Conservation (phyloP, 2,113 vertebrate species). For the Ciconia stormi region DNA sequence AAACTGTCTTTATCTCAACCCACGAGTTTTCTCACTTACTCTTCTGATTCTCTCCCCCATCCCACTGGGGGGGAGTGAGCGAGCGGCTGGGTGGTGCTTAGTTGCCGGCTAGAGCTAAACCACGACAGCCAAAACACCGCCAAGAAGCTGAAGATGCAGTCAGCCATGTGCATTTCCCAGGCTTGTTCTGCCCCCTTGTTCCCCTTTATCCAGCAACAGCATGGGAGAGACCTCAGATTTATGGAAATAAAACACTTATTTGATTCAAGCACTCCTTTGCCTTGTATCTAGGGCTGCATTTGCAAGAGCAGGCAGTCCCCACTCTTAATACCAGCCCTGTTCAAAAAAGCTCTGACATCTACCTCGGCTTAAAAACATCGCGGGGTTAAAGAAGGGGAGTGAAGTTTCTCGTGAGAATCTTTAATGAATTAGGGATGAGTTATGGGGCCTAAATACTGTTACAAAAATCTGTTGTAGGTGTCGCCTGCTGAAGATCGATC, state of each 20-base stretch:
- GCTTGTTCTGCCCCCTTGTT: neutral
- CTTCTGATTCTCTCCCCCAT: too few relatives aligned
- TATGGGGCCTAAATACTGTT: neutral
- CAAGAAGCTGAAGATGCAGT: neutral
- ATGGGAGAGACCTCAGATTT: neutral
- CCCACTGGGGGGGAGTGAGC: too few relatives aligned
- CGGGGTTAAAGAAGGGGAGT: neutral
- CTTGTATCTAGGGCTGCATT: fast-evolving
- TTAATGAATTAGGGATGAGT: neutral
- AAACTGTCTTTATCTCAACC: too few relatives aligned
- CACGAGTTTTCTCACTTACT: too few relatives aligned
- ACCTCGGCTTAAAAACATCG: fast-evolving
- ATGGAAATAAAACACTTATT: neutral
- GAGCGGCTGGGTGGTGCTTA: too few relatives aligned
- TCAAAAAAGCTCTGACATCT: neutral
- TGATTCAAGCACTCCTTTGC: too few relatives aligned
- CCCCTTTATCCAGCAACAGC: neutral
- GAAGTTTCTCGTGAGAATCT: fast-evolving
- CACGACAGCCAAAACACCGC: neutral
- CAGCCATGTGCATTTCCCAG: fast-evolving
- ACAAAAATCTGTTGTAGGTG: neutral
- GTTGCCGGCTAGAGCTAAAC: too few relatives aligned
- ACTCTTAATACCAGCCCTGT: neutral
- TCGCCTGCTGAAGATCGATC: neutral
- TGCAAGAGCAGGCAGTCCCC: neutral